These are phyloP conservation scores for Myopa testacea DNA, from an alignment of 2,888 invertebrate species.

Conservation along the genomic window DNA sequence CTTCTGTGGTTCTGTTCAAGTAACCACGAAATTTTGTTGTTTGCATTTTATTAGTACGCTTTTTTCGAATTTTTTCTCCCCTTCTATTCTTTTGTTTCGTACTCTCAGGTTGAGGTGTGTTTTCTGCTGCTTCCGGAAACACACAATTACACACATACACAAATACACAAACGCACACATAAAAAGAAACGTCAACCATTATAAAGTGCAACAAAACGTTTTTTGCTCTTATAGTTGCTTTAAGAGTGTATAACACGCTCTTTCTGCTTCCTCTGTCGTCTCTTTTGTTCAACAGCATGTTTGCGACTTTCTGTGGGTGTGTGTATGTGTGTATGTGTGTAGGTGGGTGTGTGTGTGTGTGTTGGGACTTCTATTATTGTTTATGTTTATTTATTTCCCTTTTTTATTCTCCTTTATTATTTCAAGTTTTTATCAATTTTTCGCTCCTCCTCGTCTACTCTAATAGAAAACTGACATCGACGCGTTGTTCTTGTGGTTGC, in stretches of 20 bases:
- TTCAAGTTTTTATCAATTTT: constrained; percentile 18
- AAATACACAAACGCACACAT: not conserved
- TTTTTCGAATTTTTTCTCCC: not conserved
- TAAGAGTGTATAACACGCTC: not conserved
- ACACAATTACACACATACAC: not conserved
- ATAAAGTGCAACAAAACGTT: not conserved
- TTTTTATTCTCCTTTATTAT: not conserved
- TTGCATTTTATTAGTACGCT: constrained; percentile 1
- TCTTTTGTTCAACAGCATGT: not conserved
- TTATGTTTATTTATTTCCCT: not conserved
- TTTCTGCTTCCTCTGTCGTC: not conserved
- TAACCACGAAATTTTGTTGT: constrained; percentile 18
- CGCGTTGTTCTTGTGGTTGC: constrained; percentile 20
- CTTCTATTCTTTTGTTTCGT: not conserved
- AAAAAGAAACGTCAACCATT: not conserved
- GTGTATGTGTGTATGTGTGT: constrained; percentile 8
- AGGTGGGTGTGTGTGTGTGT: constrained; percentile 5
- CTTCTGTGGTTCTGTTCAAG: not conserved
- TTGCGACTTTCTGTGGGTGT: not conserved
- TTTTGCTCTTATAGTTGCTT: too few species aligned
- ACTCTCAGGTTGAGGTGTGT: constrained; percentile 10
- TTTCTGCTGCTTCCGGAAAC: not conserved
- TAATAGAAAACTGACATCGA: constrained; percentile 4
- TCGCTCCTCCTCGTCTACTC: not conserved
- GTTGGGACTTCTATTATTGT: not conserved